These are phyloP conservation scores for Agonopterix heracliana DNA, from an alignment of 2,888 invertebrate species.

Conservation along the genomic window DNA sequence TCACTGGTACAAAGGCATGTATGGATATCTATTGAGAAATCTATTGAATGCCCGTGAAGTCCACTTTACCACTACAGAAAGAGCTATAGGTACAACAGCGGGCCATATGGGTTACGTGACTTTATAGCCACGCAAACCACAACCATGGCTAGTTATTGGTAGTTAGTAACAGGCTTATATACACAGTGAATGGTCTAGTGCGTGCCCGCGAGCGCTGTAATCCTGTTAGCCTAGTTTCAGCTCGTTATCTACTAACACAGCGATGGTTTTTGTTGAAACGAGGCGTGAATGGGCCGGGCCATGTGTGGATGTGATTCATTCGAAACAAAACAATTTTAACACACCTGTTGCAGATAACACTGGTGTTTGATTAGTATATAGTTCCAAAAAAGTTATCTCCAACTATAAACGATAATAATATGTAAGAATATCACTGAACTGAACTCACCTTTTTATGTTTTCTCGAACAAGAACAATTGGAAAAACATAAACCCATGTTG, in stretches of 20 bases:
- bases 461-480: constrained; percentile 36
- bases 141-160: too few relatives aligned
- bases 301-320: constrained; percentile 14
- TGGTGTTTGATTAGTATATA: too few relatives aligned
- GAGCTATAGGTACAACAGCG: too few relatives aligned
- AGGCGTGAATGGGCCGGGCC: constrained; percentile 13
- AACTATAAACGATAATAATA: too few relatives aligned
- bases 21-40: too few relatives aligned
- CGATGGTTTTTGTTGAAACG: constrained; percentile 12
- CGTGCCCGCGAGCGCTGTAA: constrained; percentile 27
- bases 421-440: not conserved
- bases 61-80: too few relatives aligned
- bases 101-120: too few relatives aligned
- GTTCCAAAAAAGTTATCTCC: too few relatives aligned
- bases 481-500: constrained; percentile 55
- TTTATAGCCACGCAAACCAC: too few relatives aligned
- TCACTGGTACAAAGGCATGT: too few relatives aligned
- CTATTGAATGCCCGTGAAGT: too few relatives aligned
- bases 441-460: constrained; percentile 35
- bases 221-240: constrained; percentile 59
- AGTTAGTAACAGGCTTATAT: not conserved
- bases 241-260: constrained; percentile 35
- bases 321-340: not conserved
- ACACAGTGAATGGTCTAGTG: not conserved
- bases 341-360: too few relatives aligned